These are phyloP conservation scores for Araneus ventricosus DNA, from an alignment of 1,140 invertebrate species.

Conservation along the genomic window DNA sequence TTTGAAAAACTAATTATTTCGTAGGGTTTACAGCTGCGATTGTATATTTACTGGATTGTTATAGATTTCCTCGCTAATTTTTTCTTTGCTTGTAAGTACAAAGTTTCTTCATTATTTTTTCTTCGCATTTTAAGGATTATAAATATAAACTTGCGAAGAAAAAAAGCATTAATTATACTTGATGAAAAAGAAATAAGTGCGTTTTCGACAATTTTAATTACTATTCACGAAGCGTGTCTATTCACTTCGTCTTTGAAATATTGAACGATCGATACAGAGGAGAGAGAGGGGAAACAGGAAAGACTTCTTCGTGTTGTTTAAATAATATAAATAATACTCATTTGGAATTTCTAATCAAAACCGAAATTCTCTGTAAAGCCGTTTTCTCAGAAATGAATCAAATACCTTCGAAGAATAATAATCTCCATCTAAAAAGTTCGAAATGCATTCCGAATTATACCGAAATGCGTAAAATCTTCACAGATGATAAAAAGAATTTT, in stretches of 20 bases:
- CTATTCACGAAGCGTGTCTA: neutral
- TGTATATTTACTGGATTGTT: too few relatives aligned
- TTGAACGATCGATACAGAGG: neutral
- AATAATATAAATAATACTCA: neutral
- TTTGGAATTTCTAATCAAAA: neutral
- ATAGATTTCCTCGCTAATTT: too few relatives aligned
- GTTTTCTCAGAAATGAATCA: neutral
- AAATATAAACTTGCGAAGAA: neutral
- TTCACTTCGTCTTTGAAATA: neutral
- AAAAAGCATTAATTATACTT: neutral
- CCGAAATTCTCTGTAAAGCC: neutral
- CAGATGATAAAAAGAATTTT: too few relatives aligned
- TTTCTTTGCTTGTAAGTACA: too few relatives aligned
- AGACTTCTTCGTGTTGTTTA: neutral
- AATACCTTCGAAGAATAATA: neutral
- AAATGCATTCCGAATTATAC: too few relatives aligned
- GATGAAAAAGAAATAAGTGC: neutral
- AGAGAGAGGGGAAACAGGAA: neutral
- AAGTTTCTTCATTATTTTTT: neutral
- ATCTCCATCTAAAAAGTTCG: neutral
- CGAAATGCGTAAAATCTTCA: too few relatives aligned
- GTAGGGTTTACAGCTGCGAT: neutral
- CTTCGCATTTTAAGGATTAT: neutral
- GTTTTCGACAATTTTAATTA: neutral
- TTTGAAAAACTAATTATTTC: constrained; percentile 9